Evolutionary conservation across 2,113 vertebrate species (phyloP).

Genomic region (Tringa solitaria): DNA sequence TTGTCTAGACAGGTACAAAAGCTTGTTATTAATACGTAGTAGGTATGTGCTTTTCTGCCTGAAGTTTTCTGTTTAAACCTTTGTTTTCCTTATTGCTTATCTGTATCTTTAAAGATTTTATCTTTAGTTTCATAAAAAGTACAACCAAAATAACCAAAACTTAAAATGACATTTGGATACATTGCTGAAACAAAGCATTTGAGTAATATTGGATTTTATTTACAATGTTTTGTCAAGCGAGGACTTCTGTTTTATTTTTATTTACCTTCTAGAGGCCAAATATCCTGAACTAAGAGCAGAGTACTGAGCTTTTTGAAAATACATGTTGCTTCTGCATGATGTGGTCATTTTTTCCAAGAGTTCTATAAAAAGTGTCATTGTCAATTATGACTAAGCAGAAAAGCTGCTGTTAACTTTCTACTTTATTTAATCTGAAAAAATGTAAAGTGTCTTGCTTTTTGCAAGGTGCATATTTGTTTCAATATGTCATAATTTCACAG

Average conservation of each 20-base stretch:
- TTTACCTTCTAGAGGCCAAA: neutral
- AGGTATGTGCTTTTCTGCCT: neutral
- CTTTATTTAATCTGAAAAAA: neutral
- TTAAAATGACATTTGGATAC: neutral
- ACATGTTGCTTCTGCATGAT: neutral
- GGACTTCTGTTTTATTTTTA: neutral
- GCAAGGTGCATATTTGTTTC: neutral
- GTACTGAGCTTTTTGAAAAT: neutral
- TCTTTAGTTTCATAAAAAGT: neutral
- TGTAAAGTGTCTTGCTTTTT: neutral
- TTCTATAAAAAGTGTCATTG: neutral
- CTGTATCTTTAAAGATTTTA: neutral
- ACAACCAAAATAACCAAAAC: neutral
- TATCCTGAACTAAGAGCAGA: neutral
- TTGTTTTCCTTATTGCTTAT: neutral
- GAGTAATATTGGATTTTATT: neutral
- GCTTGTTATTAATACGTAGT: neutral
- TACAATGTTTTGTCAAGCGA: neutral
- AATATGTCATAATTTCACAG: neutral
- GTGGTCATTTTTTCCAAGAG: neutral
- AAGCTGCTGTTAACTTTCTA: neutral
- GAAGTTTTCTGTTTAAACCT: neutral
- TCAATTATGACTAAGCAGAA: neutral
- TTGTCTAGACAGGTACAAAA: conserved; percentile 27
- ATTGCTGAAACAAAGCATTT: neutral